These are phyloP conservation scores for Choristoneura fumiferana DNA, from an alignment of 1,140 invertebrate species.

Conservation along the genomic window DNA sequence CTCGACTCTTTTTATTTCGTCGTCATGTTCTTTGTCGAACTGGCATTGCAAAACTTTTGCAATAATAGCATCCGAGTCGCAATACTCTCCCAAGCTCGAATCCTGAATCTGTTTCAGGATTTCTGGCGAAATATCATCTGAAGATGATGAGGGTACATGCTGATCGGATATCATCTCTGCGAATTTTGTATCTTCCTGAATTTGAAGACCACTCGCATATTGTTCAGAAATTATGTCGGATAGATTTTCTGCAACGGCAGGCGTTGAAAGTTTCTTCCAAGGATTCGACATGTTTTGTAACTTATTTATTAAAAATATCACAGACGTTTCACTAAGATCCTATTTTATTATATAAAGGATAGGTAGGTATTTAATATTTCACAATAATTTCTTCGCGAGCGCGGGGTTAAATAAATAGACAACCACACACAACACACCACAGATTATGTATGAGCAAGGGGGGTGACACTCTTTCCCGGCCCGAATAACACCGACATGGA, in stretches of 20 bases:
- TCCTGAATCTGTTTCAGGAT: constrained; percentile 62
- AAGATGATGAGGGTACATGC: constrained; percentile 31
- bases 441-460: neutral
- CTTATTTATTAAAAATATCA: constrained; percentile 56
- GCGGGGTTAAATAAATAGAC: neutral
- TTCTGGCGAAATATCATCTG: constrained; percentile 45
- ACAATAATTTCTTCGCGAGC: constrained; percentile 23
- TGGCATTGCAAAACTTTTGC: constrained; percentile 93
- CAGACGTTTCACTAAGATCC: constrained; percentile 37
- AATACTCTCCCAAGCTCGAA: constrained; percentile 74
- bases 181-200: constrained; percentile 80
- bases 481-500: no score
- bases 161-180: constrained; percentile 62
- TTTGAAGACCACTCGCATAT: constrained; percentile 85
- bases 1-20: constrained; percentile 87
- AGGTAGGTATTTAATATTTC: constrained; percentile 25
- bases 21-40: constrained; percentile 92
- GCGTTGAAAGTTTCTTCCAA: constrained; percentile 79
- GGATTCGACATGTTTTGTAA: constrained; percentile 79
- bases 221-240: constrained; percentile 92
- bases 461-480: no score
- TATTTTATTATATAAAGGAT: constrained; percentile 11
- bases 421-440: neutral
- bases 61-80: constrained; percentile 88
- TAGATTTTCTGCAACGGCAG: constrained; percentile 77